These are phyloP conservation scores for Ibidorhyncha struthersii DNA, from an alignment of 2,113 vertebrate species.

Conservation along the genomic window DNA sequence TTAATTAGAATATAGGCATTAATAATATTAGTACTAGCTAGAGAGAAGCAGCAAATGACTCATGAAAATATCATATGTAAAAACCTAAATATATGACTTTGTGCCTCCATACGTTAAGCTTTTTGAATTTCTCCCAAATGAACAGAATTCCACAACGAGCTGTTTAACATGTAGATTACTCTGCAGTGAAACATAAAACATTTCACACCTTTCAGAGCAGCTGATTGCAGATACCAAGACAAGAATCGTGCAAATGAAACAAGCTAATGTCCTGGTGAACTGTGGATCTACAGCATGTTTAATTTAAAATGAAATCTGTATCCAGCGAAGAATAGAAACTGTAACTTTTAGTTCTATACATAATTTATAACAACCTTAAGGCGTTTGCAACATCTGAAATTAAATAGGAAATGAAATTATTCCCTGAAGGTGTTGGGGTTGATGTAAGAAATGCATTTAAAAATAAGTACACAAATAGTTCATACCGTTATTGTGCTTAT, in stretches of 20 bases:
- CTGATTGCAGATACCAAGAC: background rate
- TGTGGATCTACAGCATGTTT: background rate
- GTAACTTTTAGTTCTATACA: background rate
- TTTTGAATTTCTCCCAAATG: background rate
- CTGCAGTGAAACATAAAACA: background rate
- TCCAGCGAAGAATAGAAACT: background rate
- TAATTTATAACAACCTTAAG: slow-evolving; percentile 49
- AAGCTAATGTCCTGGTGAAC: background rate
- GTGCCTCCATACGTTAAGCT: background rate
- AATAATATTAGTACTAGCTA: background rate
- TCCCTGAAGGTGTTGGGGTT: background rate
- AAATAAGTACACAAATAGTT: background rate
- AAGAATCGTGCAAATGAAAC: background rate
- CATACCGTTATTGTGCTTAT: background rate
- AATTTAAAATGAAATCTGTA: background rate
- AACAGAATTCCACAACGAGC: background rate
- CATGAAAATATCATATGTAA: background rate
- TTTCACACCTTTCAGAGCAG: background rate
- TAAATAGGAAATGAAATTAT: slow-evolving; percentile 58
- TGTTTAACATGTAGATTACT: background rate
- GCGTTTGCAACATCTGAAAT: slow-evolving; percentile 13
- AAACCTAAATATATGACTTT: background rate
- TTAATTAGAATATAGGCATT: background rate
- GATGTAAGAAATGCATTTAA: slow-evolving; percentile 12
- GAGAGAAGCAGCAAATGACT: background rate